Percentiles rank a stretch among this genome's conserved stretches.
Evolutionary conservation across 2,797 vertebrate species (phyloP).

Genomic region (Miichthys miiuy): DNA sequence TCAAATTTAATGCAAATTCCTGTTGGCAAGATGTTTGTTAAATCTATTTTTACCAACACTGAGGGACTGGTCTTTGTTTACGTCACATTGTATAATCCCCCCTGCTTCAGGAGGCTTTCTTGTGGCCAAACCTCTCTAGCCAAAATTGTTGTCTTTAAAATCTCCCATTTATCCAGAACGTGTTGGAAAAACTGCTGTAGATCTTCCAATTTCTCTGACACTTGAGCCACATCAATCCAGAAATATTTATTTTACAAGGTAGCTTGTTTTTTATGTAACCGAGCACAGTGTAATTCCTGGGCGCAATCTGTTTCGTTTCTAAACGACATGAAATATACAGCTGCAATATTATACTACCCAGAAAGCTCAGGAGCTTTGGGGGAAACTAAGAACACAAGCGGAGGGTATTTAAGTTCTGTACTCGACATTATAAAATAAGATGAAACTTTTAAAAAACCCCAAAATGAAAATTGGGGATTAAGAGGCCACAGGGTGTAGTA

Average conservation of each 20-base stretch:
- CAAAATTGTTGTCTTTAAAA: conserved; percentile 61
- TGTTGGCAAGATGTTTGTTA: conserved; percentile 50
- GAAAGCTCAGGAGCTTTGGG: conserved; percentile 6
- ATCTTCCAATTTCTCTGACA: conserved; percentile 35
- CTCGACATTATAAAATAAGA: conserved; percentile 1
- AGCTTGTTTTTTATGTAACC: conserved; percentile 50
- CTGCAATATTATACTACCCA: conserved; percentile 7
- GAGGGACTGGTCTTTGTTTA: conserved; percentile 60
- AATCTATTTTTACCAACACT: conserved; percentile 68
- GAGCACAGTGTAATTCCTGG: conserved; percentile 30
- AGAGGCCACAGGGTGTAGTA: background rate
- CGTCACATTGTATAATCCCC: conserved; percentile 52
- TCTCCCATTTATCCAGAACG: conserved; percentile 50
- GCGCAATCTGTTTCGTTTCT: conserved; percentile 44
- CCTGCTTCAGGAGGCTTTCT: conserved; percentile 53
- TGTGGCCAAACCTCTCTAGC: conserved; percentile 59
- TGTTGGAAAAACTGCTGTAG: conserved; percentile 30
- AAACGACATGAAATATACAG: conserved; percentile 38
- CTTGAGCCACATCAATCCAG: conserved; percentile 64
- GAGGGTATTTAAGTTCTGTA: background rate
- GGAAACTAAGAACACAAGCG: conserved; percentile 8
- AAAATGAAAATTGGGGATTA: background rate
- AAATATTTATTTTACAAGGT: conserved; percentile 69
- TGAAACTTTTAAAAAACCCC: background rate
- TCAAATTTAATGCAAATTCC: conserved; percentile 60